Conservation (phyloP, 92 coral and sea anemone genomes). For the Bergia sp. region DNA sequence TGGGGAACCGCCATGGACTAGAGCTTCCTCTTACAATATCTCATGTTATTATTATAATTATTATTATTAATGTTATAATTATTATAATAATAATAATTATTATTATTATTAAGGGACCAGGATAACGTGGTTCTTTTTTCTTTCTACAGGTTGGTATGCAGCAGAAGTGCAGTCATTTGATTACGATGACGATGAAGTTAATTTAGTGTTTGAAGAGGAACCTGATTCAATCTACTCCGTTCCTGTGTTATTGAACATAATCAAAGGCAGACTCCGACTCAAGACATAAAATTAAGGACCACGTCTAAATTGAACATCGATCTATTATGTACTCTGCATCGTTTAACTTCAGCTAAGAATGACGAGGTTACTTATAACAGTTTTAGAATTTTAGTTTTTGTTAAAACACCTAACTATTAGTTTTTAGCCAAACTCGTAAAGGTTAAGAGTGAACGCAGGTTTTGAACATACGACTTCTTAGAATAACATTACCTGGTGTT, state of each 20-base stretch:
- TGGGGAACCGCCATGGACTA: background rate
- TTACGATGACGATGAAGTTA: slow-evolving; percentile 43
- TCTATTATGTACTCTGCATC: too few species aligned
- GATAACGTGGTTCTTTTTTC: background rate
- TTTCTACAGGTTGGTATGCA: slow-evolving; percentile 41
- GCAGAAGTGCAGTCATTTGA: slow-evolving; percentile 52
- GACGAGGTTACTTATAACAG: too few species aligned
- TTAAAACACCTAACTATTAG: too few species aligned
- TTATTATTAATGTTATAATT: too few species aligned
- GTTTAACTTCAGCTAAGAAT: too few species aligned
- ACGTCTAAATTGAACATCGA: background rate
- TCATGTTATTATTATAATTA: background rate
- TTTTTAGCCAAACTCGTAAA: too few species aligned
- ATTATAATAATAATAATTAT: too few species aligned
- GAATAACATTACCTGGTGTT: background rate
- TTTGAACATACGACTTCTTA: too few species aligned
- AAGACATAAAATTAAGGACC: background rate
- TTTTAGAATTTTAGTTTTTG: too few species aligned
- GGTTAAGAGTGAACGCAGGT: too few species aligned
- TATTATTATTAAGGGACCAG: too few species aligned
- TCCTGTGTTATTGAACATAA: slow-evolving; percentile 25
- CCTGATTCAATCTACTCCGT: slow-evolving; percentile 43
- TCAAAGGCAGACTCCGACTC: background rate
- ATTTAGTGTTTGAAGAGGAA: slow-evolving; percentile 37
- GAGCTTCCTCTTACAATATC: background rate